Evolutionary conservation across 2,797 vertebrate species (phyloP).

Genomic region (Ctenochaetus hawaiiensis): DNA sequence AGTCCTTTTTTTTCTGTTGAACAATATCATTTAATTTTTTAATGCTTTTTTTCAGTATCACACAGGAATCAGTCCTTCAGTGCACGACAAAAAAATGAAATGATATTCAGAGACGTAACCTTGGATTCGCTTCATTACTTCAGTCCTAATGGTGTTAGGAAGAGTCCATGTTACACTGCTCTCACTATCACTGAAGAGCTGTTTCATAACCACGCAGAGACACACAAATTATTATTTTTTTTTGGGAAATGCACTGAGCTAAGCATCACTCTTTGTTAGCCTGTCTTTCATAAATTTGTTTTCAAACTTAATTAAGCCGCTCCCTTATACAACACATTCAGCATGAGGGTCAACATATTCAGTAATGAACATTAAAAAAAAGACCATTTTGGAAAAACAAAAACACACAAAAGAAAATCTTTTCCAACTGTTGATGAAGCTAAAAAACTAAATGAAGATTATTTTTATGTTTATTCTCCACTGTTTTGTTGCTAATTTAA

Average conservation of each 20-base stretch:
- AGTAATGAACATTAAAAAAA: slow-evolving; percentile 47
- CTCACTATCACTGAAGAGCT: not conserved
- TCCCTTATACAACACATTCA: slow-evolving; percentile 44
- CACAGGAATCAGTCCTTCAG: not conserved
- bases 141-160: slow-evolving; percentile 18
- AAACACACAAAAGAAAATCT: not conserved
- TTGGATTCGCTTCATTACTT: slow-evolving; percentile 39
- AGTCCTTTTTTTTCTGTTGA: not conserved
- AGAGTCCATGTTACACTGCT: slow-evolving; percentile 2
- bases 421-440: slow-evolving; percentile 54
- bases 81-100: not conserved
- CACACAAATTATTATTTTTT: not conserved
- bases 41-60: slow-evolving; percentile 16
- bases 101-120: slow-evolving; percentile 32
- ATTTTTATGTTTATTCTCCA: slow-evolving; percentile 25
- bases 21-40: not conserved
- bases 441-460: slow-evolving; percentile 58
- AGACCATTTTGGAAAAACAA: slow-evolving; percentile 36
- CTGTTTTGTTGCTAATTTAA: slow-evolving; percentile 59
- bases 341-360: slow-evolving; percentile 43
- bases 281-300: slow-evolving; percentile 23
- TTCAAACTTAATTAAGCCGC: slow-evolving; percentile 45
- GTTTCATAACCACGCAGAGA: not conserved
- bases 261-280: not conserved
- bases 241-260: not conserved